phyloP scores from a whole-genome alignment of 2,797 vertebrate genomes.

The Remorina albescens region DNA sequence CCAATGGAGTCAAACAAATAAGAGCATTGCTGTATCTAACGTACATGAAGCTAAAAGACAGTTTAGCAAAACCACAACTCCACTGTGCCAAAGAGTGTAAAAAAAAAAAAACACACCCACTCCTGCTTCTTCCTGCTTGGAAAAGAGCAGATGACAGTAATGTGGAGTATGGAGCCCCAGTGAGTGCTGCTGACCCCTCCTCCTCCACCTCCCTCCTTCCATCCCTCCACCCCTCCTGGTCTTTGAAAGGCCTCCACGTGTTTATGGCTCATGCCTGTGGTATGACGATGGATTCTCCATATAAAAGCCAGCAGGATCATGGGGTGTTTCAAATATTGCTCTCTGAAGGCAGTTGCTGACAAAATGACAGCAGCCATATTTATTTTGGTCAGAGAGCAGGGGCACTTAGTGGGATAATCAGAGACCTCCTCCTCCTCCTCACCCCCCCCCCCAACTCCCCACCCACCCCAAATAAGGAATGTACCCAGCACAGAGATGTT shows the following conservation, averaged over 20 bases:
- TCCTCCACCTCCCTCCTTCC: constrained; percentile 51
- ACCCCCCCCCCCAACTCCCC: neutral
- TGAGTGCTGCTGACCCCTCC: constrained; percentile 73
- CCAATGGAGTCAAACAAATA: constrained; percentile 48
- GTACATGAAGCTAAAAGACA: constrained; percentile 62
- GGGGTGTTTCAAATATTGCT: constrained; percentile 86
- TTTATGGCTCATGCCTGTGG: constrained; percentile 88
- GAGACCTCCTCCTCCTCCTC: constrained; percentile 50
- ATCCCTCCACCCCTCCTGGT: constrained; percentile 65
- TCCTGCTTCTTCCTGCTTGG: constrained; percentile 76
- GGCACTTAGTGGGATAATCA: constrained; percentile 85
- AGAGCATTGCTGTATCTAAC: constrained; percentile 44
- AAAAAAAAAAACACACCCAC: constrained; percentile 65
- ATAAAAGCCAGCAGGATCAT: constrained; percentile 84
- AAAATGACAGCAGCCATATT: constrained; percentile 87
- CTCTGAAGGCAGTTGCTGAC: constrained; percentile 86
- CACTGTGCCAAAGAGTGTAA: constrained; percentile 64
- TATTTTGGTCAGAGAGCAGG: constrained; percentile 85
- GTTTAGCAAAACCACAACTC: constrained; percentile 67
- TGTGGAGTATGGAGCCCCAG: constrained; percentile 73
- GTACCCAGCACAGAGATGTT: constrained; percentile 64
- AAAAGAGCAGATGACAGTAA: constrained; percentile 84
- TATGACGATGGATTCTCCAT: constrained; percentile 88
- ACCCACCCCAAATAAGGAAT: constrained; percentile 65
- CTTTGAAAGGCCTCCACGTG: constrained; percentile 85